A percentile compares a stretch with the other conserved stretches of the same genome.
Conservation (phyloP, 1,140 invertebrate species). For the Eumaeus atala region DNA sequence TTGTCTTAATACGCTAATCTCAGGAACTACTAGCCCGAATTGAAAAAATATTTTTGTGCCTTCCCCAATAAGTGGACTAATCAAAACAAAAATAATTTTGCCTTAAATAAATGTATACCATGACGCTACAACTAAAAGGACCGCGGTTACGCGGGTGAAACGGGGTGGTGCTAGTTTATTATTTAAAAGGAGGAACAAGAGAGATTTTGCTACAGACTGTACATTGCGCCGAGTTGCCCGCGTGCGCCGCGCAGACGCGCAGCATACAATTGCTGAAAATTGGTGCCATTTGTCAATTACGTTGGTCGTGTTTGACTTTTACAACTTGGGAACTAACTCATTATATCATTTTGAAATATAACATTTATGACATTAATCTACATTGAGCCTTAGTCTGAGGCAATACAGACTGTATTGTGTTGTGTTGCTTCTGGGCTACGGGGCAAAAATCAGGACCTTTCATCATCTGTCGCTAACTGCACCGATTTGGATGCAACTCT, state of each 20-base stretch:
- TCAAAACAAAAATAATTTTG: no score
- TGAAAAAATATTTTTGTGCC: no score
- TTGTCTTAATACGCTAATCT: no score
- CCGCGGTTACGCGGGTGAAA: no score
- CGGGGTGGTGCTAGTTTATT: no score
- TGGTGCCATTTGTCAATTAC: slow-evolving; percentile 6
- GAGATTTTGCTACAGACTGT: no score
- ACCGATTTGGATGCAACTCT: neutral
- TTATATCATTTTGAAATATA: neutral
- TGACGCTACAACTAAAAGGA: no score
- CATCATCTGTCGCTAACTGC: neutral
- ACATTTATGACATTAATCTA: neutral
- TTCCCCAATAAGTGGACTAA: no score
- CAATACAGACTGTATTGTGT: neutral
- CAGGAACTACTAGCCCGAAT: no score
- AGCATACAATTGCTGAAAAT: neutral
- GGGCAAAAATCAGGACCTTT: neutral
- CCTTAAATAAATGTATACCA: no score
- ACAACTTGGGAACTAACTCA: neutral
- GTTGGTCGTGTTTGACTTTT: slow-evolving; percentile 4
- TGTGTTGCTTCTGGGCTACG: neutral
- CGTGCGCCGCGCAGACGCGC: neutral
- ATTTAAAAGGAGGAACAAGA: no score
- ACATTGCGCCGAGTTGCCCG: neutral
- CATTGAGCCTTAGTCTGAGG: neutral